Conservation (phyloP, 92 coral and sea anemone species). For the Scolanthus callimorphus region DNA sequence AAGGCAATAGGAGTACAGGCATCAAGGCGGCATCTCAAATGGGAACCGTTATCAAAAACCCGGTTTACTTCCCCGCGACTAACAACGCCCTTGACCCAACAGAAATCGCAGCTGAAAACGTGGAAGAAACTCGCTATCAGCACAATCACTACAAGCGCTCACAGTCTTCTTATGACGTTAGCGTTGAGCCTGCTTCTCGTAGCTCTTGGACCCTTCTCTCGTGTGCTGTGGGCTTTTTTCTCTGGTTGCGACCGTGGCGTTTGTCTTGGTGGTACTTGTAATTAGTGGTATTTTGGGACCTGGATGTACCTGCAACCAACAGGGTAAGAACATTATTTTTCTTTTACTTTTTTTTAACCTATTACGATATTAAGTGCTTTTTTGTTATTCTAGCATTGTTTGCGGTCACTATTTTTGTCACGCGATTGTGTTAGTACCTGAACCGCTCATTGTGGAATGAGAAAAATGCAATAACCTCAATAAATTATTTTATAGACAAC, state of each 20-base stretch:
- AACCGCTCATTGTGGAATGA: too few species aligned
- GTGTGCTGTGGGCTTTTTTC: background rate
- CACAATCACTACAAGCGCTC: too few species aligned
- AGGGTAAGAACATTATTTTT: background rate
- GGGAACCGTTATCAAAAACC: background rate
- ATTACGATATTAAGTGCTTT: too few species aligned
- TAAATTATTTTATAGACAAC: too few species aligned
- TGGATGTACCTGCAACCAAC: background rate
- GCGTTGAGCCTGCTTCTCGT: background rate
- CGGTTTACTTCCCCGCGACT: background rate
- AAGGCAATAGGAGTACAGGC: too few species aligned
- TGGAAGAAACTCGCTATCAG: background rate
- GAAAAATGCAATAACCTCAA: too few species aligned
- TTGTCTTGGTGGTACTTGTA: background rate
- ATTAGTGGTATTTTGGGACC: background rate
- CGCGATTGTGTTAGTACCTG: too few species aligned
- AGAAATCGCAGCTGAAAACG: background rate
- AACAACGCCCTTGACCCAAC: background rate
- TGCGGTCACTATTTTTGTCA: too few species aligned
- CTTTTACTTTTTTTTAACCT: too few species aligned
- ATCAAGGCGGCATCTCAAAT: too few species aligned
- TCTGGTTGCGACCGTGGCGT: background rate
- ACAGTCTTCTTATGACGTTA: background rate
- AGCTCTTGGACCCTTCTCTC: background rate
- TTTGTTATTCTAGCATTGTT: too few species aligned